phyloP scores from a whole-genome alignment of 1,140 invertebrate genomes.

The Prorops nasuta region DNA sequence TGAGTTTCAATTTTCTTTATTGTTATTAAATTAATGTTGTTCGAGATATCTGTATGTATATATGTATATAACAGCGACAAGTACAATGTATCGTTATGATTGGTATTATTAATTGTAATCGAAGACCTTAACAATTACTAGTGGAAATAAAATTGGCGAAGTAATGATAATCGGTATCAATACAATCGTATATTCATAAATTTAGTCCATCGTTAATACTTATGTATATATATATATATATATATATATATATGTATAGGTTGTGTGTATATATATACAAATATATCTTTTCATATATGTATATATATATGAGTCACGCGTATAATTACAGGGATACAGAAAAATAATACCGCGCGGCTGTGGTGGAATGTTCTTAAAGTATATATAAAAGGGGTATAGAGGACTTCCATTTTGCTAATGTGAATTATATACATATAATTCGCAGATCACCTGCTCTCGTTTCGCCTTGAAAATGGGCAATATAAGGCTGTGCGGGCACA shows the following conservation, averaged over 20 bases:
- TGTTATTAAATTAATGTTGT: conserved; percentile 53
- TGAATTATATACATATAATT: conserved; percentile 8
- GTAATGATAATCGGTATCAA: conserved; percentile 27
- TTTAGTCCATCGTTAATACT: conserved; percentile 33
- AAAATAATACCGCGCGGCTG: conserved; percentile 52
- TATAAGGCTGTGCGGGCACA: neutral
- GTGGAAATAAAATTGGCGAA: conserved; percentile 41
- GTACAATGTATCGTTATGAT: conserved; percentile 53
- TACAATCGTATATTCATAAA: conserved; percentile 33
- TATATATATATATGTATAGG: conserved; percentile 13
- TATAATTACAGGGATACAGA: conserved; percentile 55
- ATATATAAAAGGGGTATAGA: conserved; percentile 14
- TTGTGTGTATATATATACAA: conserved; percentile 23
- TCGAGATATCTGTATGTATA: conserved; percentile 40
- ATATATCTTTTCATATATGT: conserved; percentile 32
- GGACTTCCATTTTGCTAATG: conserved; percentile 10
- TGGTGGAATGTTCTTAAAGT: conserved; percentile 46
- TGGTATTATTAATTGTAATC: conserved; percentile 50
- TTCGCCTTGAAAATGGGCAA: neutral
- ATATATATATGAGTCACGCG: conserved; percentile 35
- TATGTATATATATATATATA: conserved; percentile 15
- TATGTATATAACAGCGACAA: conserved; percentile 53
- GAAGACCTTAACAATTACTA: conserved; percentile 44
- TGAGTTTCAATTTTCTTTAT: conserved; percentile 45
- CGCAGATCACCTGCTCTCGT: conserved; percentile 11